Percentiles rank a stretch among this genome's conserved stretches.
phyloP scores from a whole-genome alignment of 2,113 vertebrate species.

The Mandrillus leucophaeus region DNA sequence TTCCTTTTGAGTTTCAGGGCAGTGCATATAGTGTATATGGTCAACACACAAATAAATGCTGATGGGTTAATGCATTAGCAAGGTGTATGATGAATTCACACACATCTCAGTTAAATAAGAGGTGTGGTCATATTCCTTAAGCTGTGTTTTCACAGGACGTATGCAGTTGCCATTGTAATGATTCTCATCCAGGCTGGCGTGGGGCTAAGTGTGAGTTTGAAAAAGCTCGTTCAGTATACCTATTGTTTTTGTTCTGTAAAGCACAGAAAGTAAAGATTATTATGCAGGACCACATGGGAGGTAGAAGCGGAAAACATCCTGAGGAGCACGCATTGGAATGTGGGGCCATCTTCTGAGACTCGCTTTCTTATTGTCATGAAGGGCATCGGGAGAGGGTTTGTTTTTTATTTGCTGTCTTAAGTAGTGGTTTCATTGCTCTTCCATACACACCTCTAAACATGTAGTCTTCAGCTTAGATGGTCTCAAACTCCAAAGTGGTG shows the following conservation, averaged over 20 bases:
- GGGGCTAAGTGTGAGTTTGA: not conserved
- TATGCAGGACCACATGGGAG: not conserved
- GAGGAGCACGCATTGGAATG: not conserved
- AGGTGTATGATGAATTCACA: not conserved
- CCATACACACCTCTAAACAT: not conserved
- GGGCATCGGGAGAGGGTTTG: not conserved
- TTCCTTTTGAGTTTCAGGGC: not conserved
- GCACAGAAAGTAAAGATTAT: not conserved
- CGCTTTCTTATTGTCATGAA: not conserved
- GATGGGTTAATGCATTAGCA: not conserved
- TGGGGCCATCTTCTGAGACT: not conserved
- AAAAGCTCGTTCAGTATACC: not conserved
- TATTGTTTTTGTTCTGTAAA: constrained; percentile 20
- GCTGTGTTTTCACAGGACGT: not conserved
- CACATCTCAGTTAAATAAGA: not conserved
- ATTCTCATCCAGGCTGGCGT: not conserved
- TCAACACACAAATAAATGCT: not conserved
- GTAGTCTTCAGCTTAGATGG: not conserved
- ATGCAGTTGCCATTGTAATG: not conserved
- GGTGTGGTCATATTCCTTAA: not conserved
- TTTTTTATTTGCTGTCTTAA: not conserved
- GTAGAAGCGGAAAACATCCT: not conserved
- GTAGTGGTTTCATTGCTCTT: not conserved
- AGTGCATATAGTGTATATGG: not conserved
- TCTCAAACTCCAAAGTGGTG: not conserved